Evolutionary conservation across 2,888 invertebrate species (phyloP).

Genomic region (Cerastoderma edule): DNA sequence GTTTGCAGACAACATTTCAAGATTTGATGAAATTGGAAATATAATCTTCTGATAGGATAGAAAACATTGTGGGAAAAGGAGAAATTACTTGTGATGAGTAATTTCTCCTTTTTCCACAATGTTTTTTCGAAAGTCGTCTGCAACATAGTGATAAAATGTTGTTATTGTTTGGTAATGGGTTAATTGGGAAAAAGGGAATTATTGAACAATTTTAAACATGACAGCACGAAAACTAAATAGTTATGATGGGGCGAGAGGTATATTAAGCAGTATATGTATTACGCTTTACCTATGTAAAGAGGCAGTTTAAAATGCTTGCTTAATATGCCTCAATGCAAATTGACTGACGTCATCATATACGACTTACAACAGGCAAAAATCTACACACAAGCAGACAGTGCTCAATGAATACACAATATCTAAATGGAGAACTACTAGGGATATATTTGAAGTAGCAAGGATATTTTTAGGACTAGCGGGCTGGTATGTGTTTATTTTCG

Average conservation of each 20-base stretch:
- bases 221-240: no score
- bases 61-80: background rate
- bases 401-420: conserved; percentile 25
- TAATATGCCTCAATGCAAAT: conserved; percentile 12
- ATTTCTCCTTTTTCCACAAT: background rate
- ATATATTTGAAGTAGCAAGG: conserved; percentile 19
- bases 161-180: no score
- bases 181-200: no score
- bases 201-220: no score
- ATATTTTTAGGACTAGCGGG: conserved; percentile 24
- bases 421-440: conserved; percentile 16
- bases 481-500: conserved; percentile 21
- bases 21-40: no score
- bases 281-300: conserved; percentile 24
- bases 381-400: conserved; percentile 8
- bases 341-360: conserved; percentile 25
- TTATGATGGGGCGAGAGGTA: conserved; percentile 9
- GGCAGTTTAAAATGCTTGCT: conserved; percentile 5
- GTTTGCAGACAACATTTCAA: no score
- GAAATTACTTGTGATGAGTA: background rate
- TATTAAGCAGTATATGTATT: conserved; percentile 9
- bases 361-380: conserved; percentile 3
- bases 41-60: no score
- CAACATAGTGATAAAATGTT: no score
- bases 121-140: no score